Evolutionary conservation across 1,140 invertebrate species (phyloP).

Genomic region (Lanistes nyassanus): DNA sequence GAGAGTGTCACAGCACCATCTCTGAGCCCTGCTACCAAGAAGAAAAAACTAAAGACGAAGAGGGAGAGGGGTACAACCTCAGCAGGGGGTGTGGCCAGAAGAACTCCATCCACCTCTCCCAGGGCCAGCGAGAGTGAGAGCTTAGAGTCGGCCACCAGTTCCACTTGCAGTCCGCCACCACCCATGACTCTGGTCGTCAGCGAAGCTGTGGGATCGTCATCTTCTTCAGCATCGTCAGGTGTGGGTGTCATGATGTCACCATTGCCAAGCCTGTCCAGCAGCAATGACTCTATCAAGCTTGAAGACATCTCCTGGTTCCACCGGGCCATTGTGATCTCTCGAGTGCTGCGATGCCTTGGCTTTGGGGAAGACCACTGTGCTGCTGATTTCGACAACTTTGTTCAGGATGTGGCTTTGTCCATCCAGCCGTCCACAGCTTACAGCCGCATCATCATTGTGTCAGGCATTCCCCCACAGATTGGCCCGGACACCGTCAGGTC

Average conservation of each 20-base stretch:
- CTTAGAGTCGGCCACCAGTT: slow-evolving; percentile 21
- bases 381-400: slow-evolving; percentile 48
- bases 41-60: slow-evolving; percentile 65
- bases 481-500: slow-evolving; percentile 41
- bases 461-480: slow-evolving; percentile 57
- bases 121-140: slow-evolving; percentile 50
- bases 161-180: slow-evolving; percentile 1
- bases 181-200: slow-evolving; percentile 14
- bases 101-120: slow-evolving; percentile 26
- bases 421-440: slow-evolving; percentile 51
- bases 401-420: slow-evolving; percentile 54
- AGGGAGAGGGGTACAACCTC: slow-evolving; percentile 46
- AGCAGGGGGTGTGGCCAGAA: neutral
- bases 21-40: slow-evolving; percentile 41
- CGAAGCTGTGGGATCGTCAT: slow-evolving; percentile 22
- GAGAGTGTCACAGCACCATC: slow-evolving; percentile 33
- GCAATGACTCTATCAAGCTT: slow-evolving; percentile 43
- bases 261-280: slow-evolving; percentile 8
- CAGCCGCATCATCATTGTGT: slow-evolving; percentile 58
- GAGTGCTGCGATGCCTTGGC: slow-evolving; percentile 57
- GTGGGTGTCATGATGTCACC: slow-evolving; percentile 8
- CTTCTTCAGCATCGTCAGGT: slow-evolving; percentile 17
- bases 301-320: slow-evolving; percentile 65
- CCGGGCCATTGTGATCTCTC: slow-evolving; percentile 53
- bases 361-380: slow-evolving; percentile 54